These are phyloP conservation scores for Antheraea pernyi DNA, from an alignment of 1,140 invertebrate genomes.

Conservation along the genomic window DNA sequence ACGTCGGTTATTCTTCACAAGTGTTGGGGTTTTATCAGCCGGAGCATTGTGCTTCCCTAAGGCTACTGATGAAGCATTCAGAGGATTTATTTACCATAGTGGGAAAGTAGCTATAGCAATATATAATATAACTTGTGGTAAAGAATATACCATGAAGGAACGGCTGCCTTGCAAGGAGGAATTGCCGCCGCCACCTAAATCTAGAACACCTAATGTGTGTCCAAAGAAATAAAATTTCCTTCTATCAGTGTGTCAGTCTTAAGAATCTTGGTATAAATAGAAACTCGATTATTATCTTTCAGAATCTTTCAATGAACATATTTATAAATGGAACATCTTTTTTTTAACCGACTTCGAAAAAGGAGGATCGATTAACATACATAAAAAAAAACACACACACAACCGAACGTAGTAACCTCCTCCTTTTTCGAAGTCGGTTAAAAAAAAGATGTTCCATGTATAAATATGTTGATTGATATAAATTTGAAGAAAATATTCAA, in stretches of 20 bases:
- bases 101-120: conserved; percentile 36
- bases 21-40: conserved; percentile 33
- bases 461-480: too few relatives aligned
- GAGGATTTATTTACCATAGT: conserved; percentile 29
- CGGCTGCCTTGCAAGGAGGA: conserved; percentile 49
- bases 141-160: conserved; percentile 37
- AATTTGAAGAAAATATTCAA: too few relatives aligned
- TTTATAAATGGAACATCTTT: too few relatives aligned
- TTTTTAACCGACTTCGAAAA: too few relatives aligned
- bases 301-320: too few relatives aligned
- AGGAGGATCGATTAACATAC: too few relatives aligned
- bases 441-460: too few relatives aligned
- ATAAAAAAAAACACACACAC: too few relatives aligned
- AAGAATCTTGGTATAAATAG: too few relatives aligned
- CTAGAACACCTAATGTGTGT: neutral
- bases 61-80: conserved; percentile 53
- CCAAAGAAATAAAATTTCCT: neutral
- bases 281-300: too few relatives aligned
- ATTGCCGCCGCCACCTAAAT: conserved; percentile 30
- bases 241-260: conserved; percentile 22
- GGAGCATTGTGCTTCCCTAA: conserved; percentile 57
- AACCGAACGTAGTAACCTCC: too few relatives aligned
- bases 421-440: too few relatives aligned
- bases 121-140: conserved; percentile 39
- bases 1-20: conserved; percentile 38